phyloP scores from a whole-genome alignment of 1,140 invertebrate species.

The Muscidifurax raptorellus region DNA sequence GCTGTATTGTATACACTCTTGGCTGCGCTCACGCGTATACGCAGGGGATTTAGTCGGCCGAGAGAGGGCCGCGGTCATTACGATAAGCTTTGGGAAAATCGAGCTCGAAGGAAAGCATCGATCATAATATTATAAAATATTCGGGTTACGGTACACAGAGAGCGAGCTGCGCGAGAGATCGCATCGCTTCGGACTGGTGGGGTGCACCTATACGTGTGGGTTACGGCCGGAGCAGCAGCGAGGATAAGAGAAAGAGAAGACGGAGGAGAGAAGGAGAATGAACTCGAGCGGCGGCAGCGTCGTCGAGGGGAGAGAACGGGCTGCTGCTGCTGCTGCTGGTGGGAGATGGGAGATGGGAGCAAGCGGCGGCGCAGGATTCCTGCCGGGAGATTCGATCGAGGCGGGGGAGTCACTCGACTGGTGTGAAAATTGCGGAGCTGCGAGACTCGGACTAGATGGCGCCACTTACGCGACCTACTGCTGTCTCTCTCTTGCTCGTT shows the following conservation, averaged over 20 bases:
- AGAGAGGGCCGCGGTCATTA: background rate
- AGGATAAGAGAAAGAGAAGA: constrained; percentile 6
- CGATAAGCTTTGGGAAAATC: background rate
- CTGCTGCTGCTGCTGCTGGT: too few relatives aligned
- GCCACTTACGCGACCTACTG: background rate
- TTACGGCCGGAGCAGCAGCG: background rate
- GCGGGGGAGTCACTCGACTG: background rate
- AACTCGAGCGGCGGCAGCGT: background rate
- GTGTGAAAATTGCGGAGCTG: background rate
- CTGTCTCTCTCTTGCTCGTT: background rate
- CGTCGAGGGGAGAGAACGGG: too few relatives aligned
- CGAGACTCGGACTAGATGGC: background rate
- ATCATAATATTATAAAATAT: constrained; percentile 3
- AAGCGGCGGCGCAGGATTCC: background rate
- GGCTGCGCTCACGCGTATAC: background rate
- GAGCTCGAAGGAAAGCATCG: background rate
- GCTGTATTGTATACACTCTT: too few relatives aligned
- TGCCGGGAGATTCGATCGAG: constrained; percentile 2
- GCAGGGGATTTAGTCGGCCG: background rate
- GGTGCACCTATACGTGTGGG: background rate
- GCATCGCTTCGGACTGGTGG: background rate
- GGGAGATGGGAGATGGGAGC: background rate
- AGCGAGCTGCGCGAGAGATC: background rate
- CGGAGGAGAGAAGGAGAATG: constrained; percentile 4
- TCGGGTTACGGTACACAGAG: background rate